Percentiles rank a stretch among this genome's conserved stretches.
These are phyloP conservation scores for Haplochromis vanheusdeni DNA, from an alignment of 2,113 vertebrate genomes.

Conservation along the genomic window DNA sequence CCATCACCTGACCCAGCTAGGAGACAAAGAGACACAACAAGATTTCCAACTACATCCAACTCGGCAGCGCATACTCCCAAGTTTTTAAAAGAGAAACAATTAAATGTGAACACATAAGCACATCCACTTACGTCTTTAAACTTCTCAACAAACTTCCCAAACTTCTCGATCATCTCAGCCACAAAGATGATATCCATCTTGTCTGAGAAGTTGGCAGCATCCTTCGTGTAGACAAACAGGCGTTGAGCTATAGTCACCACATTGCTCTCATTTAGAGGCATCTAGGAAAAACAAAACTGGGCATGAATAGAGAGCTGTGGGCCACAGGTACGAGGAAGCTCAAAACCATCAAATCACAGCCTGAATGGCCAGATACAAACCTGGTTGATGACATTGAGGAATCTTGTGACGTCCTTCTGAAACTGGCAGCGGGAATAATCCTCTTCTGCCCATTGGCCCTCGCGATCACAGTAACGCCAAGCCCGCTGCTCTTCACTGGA, in stretches of 20 bases:
- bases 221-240: constrained; percentile 85
- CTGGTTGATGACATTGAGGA: constrained; percentile 96
- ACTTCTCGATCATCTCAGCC: constrained; percentile 98
- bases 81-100: background rate
- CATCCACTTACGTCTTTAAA: constrained; percentile 83
- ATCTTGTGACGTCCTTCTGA: constrained; percentile 90
- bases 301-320: background rate
- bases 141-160: constrained; percentile 91
- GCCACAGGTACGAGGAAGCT: background rate
- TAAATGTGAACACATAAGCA: background rate
- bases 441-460: constrained; percentile 88
- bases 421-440: constrained; percentile 93
- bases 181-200: constrained; percentile 98
- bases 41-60: background rate
- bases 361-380: constrained; percentile 36
- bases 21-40: background rate
- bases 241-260: constrained; percentile 86
- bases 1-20: constrained; percentile 92
- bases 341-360: background rate
- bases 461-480: constrained; percentile 84
- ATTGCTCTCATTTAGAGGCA: constrained; percentile 93
- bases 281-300: constrained; percentile 60
- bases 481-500: constrained; percentile 83
- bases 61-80: background rate
- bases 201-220: constrained; percentile 95